These are phyloP conservation scores for Cotesia congregata DNA, from an alignment of 2,888 invertebrate species.

Conservation along the genomic window DNA sequence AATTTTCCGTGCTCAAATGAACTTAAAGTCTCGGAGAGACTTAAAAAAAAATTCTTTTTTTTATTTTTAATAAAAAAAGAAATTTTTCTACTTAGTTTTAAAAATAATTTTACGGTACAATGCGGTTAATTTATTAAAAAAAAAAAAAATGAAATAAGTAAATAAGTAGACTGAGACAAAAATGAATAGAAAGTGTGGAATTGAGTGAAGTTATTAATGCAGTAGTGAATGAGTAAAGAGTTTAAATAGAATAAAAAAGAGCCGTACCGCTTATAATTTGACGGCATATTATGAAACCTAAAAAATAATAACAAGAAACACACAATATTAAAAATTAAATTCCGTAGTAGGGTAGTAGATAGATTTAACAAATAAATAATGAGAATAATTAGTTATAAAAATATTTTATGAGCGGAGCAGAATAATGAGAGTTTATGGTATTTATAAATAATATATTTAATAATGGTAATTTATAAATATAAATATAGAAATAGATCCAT, in stretches of 20 bases:
- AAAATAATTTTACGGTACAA: neutral
- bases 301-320: constrained; percentile 63
- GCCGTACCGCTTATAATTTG: constrained; percentile 70
- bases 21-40: constrained; percentile 9
- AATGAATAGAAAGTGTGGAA: neutral
- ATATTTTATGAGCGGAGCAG: neutral
- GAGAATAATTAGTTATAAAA: constrained; percentile 2
- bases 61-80: neutral
- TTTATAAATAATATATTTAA: neutral
- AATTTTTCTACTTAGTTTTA: neutral
- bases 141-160: neutral
- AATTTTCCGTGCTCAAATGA: constrained; percentile 42
- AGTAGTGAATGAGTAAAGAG: constrained; percentile 52
- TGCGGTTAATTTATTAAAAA: neutral
- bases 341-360: constrained; percentile 14
- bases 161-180: neutral
- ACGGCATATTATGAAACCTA: constrained; percentile 70
- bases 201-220: constrained; percentile 18
- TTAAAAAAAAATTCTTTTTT: neutral
- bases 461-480: neutral
- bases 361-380: constrained; percentile 17
- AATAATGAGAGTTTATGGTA: neutral
- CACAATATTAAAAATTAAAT: constrained; percentile 60
- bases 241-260: constrained; percentile 50
- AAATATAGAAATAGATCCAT: constrained; percentile 14